Evolutionary conservation across 2,113 vertebrate species (phyloP).

Genomic region (Orientallactaga bullata): DNA sequence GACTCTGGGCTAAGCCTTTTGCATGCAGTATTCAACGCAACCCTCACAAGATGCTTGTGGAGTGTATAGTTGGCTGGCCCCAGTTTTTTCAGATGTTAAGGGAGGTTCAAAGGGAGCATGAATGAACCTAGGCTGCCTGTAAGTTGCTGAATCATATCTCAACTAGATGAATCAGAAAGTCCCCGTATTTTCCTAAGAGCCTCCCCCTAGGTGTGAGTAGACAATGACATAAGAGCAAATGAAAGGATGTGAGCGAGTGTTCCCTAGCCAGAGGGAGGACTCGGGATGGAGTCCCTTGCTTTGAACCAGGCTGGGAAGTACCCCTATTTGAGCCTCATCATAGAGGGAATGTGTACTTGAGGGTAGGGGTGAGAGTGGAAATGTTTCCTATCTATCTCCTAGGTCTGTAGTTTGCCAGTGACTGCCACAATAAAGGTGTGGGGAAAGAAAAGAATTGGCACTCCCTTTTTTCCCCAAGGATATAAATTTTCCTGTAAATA

Average conservation of each 20-base stretch:
- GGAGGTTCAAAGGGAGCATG: slow-evolving; percentile 16
- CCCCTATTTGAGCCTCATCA: background rate
- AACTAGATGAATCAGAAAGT: background rate
- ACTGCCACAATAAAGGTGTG: background rate
- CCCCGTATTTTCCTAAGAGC: background rate
- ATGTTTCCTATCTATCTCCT: background rate
- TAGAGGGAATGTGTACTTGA: background rate
- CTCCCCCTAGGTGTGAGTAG: background rate
- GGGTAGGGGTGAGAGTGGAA: background rate
- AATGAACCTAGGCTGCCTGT: background rate
- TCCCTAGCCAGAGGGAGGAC: background rate
- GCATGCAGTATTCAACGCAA: background rate
- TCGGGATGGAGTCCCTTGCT: background rate
- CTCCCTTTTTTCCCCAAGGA: background rate
- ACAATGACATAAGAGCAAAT: background rate
- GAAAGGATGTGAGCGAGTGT: background rate
- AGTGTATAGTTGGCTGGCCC: background rate
- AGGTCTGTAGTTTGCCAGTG: background rate
- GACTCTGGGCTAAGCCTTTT: background rate
- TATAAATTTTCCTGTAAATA: slow-evolving; percentile 8
- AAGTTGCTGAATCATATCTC: background rate
- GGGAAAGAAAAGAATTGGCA: slow-evolving; percentile 7
- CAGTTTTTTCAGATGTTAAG: background rate
- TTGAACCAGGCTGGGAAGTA: background rate
- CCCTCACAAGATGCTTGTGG: background rate